A percentile compares a stretch with the other conserved stretches of the same genome.
Evolutionary conservation across 1,140 invertebrate species (phyloP).

Genomic region (Reticulitermes speratus): DNA sequence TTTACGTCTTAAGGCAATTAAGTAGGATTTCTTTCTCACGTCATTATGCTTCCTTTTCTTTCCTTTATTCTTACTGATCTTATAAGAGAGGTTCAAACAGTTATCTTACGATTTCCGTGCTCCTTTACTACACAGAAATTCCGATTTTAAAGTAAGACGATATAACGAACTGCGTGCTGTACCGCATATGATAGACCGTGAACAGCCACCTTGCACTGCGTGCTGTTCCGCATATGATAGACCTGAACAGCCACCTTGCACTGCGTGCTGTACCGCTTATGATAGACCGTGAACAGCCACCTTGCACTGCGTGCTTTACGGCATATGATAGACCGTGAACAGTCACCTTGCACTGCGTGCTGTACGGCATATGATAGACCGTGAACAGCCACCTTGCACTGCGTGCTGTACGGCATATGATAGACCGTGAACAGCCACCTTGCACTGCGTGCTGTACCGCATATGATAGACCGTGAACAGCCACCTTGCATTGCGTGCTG

Average conservation of each 20-base stretch:
- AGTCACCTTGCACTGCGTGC: no score
- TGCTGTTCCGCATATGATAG: neutral
- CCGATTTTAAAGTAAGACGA: neutral
- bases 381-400: no score
- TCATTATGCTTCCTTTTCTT: neutral
- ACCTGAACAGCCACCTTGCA: no score
- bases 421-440: no score
- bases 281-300: neutral
- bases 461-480: neutral
- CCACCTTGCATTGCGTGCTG: no score
- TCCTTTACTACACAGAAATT: neutral
- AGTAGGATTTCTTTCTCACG: neutral
- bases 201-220: neutral
- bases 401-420: neutral
- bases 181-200: neutral
- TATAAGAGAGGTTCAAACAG: neutral
- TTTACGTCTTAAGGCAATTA: neutral
- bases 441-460: neutral
- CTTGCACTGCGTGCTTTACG: neutral
- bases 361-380: neutral
- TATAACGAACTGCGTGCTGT: neutral
- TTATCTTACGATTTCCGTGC: neutral
- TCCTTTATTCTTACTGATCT: neutral
- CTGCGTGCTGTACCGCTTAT: neutral
- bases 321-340: neutral